Evolutionary conservation across 2,888 invertebrate species (phyloP).

Genomic region (Drosophila picticornis): DNA sequence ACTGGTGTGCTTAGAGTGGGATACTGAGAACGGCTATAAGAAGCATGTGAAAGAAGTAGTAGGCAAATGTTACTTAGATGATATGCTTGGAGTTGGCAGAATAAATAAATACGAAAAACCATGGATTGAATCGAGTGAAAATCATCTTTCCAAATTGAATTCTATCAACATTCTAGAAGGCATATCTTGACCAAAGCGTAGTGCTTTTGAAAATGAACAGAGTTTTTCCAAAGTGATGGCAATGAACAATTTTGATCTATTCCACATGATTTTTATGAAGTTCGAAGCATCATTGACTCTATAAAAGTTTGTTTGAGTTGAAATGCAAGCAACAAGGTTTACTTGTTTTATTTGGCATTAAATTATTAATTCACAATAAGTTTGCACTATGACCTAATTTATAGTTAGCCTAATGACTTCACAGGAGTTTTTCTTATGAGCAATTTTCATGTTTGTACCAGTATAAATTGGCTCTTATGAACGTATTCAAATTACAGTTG

Average conservation of each 20-base stretch:
- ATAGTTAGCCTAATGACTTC: too few species aligned
- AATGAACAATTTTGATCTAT: neutral
- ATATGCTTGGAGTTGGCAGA: neutral
- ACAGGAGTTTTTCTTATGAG: neutral
- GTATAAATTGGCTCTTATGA: slow-evolving; percentile 7
- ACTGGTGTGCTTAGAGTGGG: neutral
- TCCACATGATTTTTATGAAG: neutral
- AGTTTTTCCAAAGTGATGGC: neutral
- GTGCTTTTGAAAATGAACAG: neutral
- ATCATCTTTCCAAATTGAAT: neutral
- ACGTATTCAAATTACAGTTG: slow-evolving; percentile 59
- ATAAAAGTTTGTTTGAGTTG: neutral
- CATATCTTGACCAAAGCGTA: neutral
- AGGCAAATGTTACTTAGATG: neutral
- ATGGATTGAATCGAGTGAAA: neutral
- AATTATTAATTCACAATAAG: neutral
- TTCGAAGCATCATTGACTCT: neutral
- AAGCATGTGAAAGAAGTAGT: neutral
- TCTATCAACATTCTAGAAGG: neutral
- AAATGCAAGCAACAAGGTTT: too few species aligned
- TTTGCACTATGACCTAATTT: neutral
- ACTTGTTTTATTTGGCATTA: neutral
- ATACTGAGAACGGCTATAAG: neutral
- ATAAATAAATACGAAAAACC: too few species aligned
- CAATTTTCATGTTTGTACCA: neutral